phyloP scores from a whole-genome alignment of 2,113 vertebrate species.

The Hypomesus transpacificus region DNA sequence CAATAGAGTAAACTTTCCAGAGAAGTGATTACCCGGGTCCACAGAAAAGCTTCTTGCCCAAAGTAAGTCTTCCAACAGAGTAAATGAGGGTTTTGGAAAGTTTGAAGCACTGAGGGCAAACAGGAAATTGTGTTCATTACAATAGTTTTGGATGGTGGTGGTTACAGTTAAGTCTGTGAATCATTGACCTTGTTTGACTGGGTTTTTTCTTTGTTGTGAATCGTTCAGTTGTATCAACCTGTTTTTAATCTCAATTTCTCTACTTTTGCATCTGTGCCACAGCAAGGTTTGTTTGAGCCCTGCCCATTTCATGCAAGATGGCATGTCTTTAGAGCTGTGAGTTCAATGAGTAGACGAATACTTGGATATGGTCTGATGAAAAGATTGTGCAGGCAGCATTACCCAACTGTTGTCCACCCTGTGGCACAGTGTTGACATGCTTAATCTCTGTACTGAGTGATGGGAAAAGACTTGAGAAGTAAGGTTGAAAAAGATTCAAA shows the following conservation, averaged over 20 bases:
- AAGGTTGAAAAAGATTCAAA: no score
- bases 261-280: not conserved
- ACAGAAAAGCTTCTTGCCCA: not conserved
- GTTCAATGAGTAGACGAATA: not conserved
- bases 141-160: no score
- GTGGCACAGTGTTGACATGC: not conserved
- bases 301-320: no score
- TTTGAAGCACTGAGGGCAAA: constrained; percentile 30
- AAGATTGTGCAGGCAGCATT: constrained; percentile 28
- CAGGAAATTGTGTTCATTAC: constrained; percentile 45
- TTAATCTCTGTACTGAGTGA: not conserved
- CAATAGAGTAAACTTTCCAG: no score
- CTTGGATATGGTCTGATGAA: constrained; percentile 36
- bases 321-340: no score
- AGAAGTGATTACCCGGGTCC: no score
- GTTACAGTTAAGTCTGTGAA: no score
- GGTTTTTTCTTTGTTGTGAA: no score
- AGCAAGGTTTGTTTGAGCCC: not conserved
- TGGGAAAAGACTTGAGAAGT: not conserved
- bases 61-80: constrained; percentile 4
- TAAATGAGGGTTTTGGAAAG: constrained; percentile 37
- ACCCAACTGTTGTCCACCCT: constrained; percentile 24
- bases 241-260: no score
- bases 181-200: no score
- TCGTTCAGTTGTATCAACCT: no score